Conservation (phyloP, 2,797 vertebrate genomes). For the Cetoscarus ocellatus region DNA sequence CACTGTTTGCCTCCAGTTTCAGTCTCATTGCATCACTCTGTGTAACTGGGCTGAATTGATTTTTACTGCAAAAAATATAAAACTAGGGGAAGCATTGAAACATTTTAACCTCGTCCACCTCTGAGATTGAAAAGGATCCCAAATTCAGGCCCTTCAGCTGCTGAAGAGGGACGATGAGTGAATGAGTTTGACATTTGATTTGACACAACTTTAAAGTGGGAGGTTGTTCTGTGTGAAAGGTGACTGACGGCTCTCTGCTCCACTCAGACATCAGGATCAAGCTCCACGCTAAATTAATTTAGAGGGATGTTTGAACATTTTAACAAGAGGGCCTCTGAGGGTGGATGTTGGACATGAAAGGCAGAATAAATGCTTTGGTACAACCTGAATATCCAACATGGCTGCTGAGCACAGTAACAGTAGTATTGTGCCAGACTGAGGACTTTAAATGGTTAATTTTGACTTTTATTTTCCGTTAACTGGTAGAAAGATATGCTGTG, state of each 20-base stretch:
- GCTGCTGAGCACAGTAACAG: neutral
- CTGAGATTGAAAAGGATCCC: neutral
- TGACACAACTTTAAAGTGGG: neutral
- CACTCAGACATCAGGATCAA: neutral
- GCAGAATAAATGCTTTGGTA: neutral
- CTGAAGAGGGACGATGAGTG: neutral
- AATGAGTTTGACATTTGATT: neutral
- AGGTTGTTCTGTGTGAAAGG: neutral
- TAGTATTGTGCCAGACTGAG: neutral
- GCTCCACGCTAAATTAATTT: neutral
- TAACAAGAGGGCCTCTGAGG: neutral
- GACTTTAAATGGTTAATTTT: too few relatives aligned
- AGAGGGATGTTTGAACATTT: neutral
- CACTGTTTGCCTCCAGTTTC: constrained; percentile 26
- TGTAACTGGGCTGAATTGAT: constrained; percentile 2
- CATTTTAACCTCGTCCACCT: neutral
- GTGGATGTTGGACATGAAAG: neutral
- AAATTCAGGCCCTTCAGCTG: neutral
- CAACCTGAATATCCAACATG: neutral
- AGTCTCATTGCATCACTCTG: constrained; percentile 34
- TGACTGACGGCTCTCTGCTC: constrained; percentile 1
- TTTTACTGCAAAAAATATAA: neutral
- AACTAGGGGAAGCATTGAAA: neutral
- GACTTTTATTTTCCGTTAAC: too few relatives aligned
- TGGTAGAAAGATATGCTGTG: too few relatives aligned